These are phyloP conservation scores for Gonatopus flavifemur DNA, from an alignment of 1,140 invertebrate genomes.

Conservation along the genomic window DNA sequence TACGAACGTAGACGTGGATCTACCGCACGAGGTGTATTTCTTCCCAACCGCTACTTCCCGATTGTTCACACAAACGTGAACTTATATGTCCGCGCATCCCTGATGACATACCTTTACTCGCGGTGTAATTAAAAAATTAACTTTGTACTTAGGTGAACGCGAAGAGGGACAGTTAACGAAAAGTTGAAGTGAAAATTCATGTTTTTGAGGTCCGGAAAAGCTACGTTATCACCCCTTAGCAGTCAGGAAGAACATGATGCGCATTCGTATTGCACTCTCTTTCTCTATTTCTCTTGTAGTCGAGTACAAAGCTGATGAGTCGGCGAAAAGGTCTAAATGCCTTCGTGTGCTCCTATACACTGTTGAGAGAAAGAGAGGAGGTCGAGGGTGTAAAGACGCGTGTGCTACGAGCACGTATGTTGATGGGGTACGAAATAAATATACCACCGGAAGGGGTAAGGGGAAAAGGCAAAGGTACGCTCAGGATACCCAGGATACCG, in stretches of 20 bases:
- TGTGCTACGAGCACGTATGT: neutral
- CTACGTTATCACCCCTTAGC: conserved; percentile 45
- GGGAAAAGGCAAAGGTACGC: too few relatives aligned
- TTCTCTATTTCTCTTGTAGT: too few relatives aligned
- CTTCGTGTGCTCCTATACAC: conserved; percentile 34
- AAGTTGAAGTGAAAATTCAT: conserved; percentile 58
- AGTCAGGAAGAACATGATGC: conserved; percentile 22
- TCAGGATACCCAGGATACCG: conserved; percentile 35
- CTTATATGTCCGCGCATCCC: too few relatives aligned
- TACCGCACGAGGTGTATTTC: conserved; percentile 4
- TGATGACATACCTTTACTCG: conserved; percentile 35
- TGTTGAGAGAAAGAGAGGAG: neutral
- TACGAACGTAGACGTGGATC: too few relatives aligned
- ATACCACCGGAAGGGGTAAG: too few relatives aligned
- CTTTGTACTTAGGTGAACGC: conserved; percentile 44
- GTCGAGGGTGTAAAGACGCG: neutral
- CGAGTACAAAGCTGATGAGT: conserved; percentile 57
- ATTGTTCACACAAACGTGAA: conserved; percentile 23
- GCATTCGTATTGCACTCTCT: conserved; percentile 27
- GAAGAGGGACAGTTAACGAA: conserved; percentile 47
- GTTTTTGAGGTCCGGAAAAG: conserved; percentile 52
- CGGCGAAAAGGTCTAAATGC: conserved; percentile 54
- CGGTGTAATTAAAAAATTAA: conserved; percentile 53
- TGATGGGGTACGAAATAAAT: too few relatives aligned
- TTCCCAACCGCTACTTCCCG: conserved; percentile 24